Evolutionary conservation across 1,140 invertebrate species (phyloP).

Genomic region (Hyles euphorbiae): DNA sequence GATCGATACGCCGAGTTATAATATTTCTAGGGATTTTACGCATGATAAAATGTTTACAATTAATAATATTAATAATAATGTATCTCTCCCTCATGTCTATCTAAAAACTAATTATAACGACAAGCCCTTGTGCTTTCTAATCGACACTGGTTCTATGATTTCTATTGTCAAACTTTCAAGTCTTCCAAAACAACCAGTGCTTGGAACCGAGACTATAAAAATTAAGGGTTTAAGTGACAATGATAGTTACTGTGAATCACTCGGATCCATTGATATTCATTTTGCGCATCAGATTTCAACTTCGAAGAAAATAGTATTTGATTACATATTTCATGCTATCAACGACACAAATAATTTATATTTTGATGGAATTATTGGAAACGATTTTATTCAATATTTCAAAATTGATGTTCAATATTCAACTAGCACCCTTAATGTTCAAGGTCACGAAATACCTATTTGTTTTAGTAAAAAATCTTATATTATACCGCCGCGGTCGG

Average conservation of each 20-base stretch:
- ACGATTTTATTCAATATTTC: conserved; percentile 22
- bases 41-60: conserved; percentile 9
- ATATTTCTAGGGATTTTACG: conserved; percentile 8
- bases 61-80: conserved; percentile 14
- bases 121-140: conserved; percentile 19
- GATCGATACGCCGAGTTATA: no score
- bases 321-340: conserved; percentile 9
- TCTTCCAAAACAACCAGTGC: conserved; percentile 10
- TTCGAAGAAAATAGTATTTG: background rate
- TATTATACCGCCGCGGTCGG: conserved; percentile 24
- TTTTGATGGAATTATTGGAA: conserved; percentile 30
- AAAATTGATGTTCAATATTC: conserved; percentile 21
- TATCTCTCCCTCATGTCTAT: conserved; percentile 12
- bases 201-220: conserved; percentile 11
- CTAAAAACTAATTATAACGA: background rate
- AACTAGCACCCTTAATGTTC: conserved; percentile 11
- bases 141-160: conserved; percentile 20
- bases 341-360: conserved; percentile 13
- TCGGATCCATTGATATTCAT: conserved; percentile 1
- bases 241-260: conserved; percentile 15
- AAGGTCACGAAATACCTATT: conserved; percentile 16
- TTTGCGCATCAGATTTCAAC: background rate
- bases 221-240: conserved; percentile 18
- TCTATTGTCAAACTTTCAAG: conserved; percentile 19
- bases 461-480: conserved; percentile 19